Evolutionary conservation across 2,888 invertebrate genomes (phyloP).

Genomic region (Ormyrus rosae): DNA sequence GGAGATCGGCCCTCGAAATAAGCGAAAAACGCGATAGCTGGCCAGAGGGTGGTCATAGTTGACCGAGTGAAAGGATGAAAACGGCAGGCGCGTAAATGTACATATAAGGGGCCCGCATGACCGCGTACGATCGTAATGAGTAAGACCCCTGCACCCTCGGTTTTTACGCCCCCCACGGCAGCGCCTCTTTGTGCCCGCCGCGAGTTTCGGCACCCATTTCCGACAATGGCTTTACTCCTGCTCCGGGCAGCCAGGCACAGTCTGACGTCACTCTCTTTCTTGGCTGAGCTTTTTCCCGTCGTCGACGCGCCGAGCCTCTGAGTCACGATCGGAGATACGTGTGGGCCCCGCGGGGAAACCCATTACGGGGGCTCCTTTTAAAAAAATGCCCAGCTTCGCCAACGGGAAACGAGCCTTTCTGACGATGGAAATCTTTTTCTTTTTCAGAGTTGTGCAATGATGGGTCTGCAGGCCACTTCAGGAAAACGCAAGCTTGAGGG

Average conservation of each 20-base stretch:
- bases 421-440: not conserved
- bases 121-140: no score
- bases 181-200: not conserved
- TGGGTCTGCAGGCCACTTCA: conserved; percentile 86
- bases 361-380: no score
- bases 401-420: conserved; percentile 14
- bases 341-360: no score
- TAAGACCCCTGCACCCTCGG: no score
- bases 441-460: conserved; percentile 82
- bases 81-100: no score
- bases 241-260: conserved; percentile 53
- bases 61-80: no score
- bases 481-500: conserved; percentile 83
- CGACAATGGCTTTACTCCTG: conserved; percentile 19
- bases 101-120: no score
- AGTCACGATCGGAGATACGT: conserved; percentile 63
- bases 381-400: no score
- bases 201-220: conserved; percentile 2
- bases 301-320: conserved; percentile 71
- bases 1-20: no score
- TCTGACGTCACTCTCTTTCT: conserved; percentile 70
- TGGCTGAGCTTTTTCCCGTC: conserved; percentile 60
- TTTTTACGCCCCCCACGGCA: no score
- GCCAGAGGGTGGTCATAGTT: no score
- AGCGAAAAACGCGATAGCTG: no score